Evolutionary conservation across 2,797 vertebrate species (phyloP).

Genomic region (Periophthalmus magnuspinnatus): DNA sequence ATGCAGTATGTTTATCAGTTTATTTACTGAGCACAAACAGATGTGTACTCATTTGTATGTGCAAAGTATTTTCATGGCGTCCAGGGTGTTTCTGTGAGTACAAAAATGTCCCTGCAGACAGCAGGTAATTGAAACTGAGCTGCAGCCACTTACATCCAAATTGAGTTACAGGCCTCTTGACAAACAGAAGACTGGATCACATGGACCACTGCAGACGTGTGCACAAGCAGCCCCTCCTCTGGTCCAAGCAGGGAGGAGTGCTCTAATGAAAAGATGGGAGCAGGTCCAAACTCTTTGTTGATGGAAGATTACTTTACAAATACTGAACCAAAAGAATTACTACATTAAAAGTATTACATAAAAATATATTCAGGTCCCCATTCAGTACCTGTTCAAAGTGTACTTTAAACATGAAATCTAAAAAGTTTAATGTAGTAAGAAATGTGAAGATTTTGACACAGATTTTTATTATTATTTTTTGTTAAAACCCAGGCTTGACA

Average conservation of each 20-base stretch:
- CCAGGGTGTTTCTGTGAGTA: neutral
- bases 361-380: too few relatives aligned
- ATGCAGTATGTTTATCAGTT: neutral
- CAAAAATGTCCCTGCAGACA: neutral
- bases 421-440: too few relatives aligned
- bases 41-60: conserved; percentile 6
- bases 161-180: conserved; percentile 67
- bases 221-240: neutral
- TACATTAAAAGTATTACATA: too few relatives aligned
- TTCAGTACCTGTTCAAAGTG: too few relatives aligned
- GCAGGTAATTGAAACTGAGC: conserved; percentile 64
- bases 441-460: too few relatives aligned
- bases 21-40: neutral
- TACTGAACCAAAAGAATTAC: too few relatives aligned
- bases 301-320: neutral
- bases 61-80: neutral
- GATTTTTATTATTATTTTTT: too few relatives aligned
- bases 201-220: conserved; percentile 27
- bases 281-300: neutral
- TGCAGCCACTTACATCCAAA: conserved; percentile 73
- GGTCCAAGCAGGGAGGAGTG: neutral
- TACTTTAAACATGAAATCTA: too few relatives aligned
- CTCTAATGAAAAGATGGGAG: neutral
- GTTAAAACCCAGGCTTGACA: too few relatives aligned
- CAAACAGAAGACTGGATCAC: conserved; percentile 60